Percentiles rank a stretch among this genome's conserved stretches.
These are phyloP conservation scores for Natator depressus DNA, from an alignment of 2,113 vertebrate genomes.

Conservation along the genomic window DNA sequence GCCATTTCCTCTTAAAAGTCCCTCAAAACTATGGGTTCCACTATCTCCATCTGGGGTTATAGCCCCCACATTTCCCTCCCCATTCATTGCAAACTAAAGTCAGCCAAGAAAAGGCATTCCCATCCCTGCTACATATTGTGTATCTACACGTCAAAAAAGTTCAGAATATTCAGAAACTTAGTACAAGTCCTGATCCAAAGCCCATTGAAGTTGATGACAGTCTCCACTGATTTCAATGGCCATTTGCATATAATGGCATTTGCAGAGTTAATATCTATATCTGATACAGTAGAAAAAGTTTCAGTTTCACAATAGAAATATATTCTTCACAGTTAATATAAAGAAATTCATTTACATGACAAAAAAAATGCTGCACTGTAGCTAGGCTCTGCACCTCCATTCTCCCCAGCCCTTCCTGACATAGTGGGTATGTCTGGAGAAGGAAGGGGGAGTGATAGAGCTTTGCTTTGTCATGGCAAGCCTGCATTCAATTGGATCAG, in stretches of 20 bases:
- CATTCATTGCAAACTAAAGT: not conserved
- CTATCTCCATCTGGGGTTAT: accelerated
- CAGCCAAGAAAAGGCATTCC: not conserved
- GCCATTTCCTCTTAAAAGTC: not conserved
- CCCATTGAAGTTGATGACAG: not conserved
- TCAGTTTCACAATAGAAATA: not conserved
- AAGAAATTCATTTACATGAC: not conserved
- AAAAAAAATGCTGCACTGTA: not conserved
- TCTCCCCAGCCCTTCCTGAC: not conserved
- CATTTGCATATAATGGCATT: not conserved
- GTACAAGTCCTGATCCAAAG: not conserved
- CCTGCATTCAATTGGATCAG: not conserved
- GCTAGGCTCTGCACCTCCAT: not conserved
- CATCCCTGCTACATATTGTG: not conserved
- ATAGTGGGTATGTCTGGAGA: not conserved
- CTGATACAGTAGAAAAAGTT: not conserved
- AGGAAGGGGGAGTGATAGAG: not conserved
- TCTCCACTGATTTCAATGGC: not conserved
- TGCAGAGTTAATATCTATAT: not conserved
- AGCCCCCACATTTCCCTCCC: not conserved
- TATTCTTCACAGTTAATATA: not conserved
- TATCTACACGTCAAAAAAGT: not conserved
- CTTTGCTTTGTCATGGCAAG: not conserved
- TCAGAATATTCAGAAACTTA: not conserved
- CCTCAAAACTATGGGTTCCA: not conserved